phyloP scores from a whole-genome alignment of 2,888 invertebrate genomes.

The Cantharis flavilabris region DNA sequence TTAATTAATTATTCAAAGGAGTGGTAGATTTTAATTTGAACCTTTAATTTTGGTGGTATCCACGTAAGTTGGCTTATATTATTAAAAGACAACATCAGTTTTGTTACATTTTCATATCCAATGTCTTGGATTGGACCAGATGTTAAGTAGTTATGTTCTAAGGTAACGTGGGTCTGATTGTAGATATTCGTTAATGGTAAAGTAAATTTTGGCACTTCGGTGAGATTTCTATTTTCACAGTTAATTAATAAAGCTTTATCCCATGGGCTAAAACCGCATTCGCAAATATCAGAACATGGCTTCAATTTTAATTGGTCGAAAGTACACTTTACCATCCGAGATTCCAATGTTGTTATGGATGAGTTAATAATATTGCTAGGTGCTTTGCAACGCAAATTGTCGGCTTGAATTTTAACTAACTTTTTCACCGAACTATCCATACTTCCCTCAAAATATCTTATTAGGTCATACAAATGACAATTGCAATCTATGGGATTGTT shows the following conservation, averaged over 20 bases:
- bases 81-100: conserved; percentile 59
- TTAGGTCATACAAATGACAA: conserved; percentile 61
- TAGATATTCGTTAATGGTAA: conserved; percentile 29
- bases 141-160: conserved; percentile 36
- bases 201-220: conserved; percentile 51
- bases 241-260: conserved; percentile 59
- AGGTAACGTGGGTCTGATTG: conserved; percentile 39
- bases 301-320: conserved; percentile 42
- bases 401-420: conserved; percentile 32
- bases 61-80: conserved; percentile 53
- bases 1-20: not conserved
- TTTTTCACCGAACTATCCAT: conserved; percentile 47
- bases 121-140: conserved; percentile 23
- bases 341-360: conserved; percentile 50
- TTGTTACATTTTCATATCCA: conserved; percentile 59
- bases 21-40: conserved; percentile 33
- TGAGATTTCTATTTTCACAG: conserved; percentile 59
- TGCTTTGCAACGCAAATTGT: conserved; percentile 55
- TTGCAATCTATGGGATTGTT: conserved; percentile 68
- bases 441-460: conserved; percentile 58
- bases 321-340: conserved; percentile 58
- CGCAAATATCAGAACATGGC: conserved; percentile 58
- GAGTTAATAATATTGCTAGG: conserved; percentile 44
- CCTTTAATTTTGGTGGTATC: conserved; percentile 56
- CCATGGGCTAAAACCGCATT: conserved; percentile 57